Evolutionary conservation across 1,140 invertebrate species (phyloP), one percentile per base, ranked within the genome.

Genomic region (Coelopa frigida): DNA sequence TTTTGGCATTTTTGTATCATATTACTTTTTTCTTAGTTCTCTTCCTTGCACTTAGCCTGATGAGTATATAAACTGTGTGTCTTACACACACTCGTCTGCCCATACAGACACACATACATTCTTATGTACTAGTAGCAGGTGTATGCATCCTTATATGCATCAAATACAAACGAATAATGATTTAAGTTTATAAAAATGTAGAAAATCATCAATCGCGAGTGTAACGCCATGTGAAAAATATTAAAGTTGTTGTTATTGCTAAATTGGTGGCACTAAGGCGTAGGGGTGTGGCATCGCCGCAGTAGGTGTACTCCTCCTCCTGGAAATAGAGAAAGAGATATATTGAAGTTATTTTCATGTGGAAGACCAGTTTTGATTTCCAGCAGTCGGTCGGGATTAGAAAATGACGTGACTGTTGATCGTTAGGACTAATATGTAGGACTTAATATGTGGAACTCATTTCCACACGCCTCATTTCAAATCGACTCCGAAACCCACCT

Each of bases 401-500:
- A 2, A 24, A n/a, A 22, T 23, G 2, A 38, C n/a, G 31, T 5
- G 21, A 38, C n/a, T 15, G 17, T 38, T 38, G 12, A 14, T 14
- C 15, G 24, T 21, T n/a, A 44, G 36, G 12, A 44, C 12, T 3
- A 38, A 29, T n/a, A n/a, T n/a, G n/a, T n/a, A n/a, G n/a, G n/a
- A n/a, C n/a, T 36, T 36, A 36, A 36, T 36, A 8, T 36, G 12
- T 36, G 22, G 11, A 38, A 20, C 27, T 29, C 8, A 29, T 8
- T n/a, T n/a, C n/a, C n/a, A n/a, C n/a, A n/a, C n/a, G n/a, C n/a
- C n/a, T n/a, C n/a, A n/a, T n/a, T 42, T 29, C n/a, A 8, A 29
- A 29, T 29, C n/a, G n/a, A 29, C 14, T 23, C 2, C 10, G 4
- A 44, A 37, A 57, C 62, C 68, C 68, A 83, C 82, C 64, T 78